Evolutionary conservation across 2,888 invertebrate species (phyloP), one percentile per base, ranked within the genome.

Genomic region (Hyppa rectilinea): DNA sequence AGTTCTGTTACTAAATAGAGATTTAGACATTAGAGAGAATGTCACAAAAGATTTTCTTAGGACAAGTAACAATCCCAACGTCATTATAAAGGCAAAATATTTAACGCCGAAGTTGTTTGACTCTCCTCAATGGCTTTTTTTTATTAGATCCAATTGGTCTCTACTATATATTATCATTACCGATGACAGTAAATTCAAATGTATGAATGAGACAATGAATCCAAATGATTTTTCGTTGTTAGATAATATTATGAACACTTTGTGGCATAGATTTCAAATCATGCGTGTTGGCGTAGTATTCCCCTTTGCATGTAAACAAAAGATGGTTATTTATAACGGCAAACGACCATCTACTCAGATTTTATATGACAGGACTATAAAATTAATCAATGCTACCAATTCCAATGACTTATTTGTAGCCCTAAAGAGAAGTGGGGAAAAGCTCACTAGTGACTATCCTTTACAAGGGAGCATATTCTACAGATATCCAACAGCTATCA

Each of bases 401-500:
- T 55, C 74, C 4, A 49, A 77, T 4, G 74, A 85, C 17, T 40
- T 87, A 68, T 38, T 49, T 6, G 29, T 9, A 17, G 55, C 63
- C 12, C 58, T 87, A 47, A 66, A 38, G n/a, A 74, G 78, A 47
- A 82, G 75, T 38, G 71, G 71, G 10, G 56, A 62, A 26, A 63
- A 63, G 1, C 79, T 92, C 6, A 79, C 87, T 2, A 62, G 78
- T 23, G 83, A 84, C 3, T 93, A 89, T 80, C 92, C 92, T 2
- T 55, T 93, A 9, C 82, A 81, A 60, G 86, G 81, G 0, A 87
- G 85, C 52, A 87, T 93, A 43, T 92, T 92, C 58, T n/a, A 85
- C 10, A 87, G 92, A 81, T 91, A 90, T 68, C 92, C 93, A 4
- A 92, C 93, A 5, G 81, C 91, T 29, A 88, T 92, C 17, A 79